These are phyloP conservation scores for Schizopygopsis pylzovi DNA, from an alignment of 2,797 vertebrate species.

Conservation along the genomic window DNA sequence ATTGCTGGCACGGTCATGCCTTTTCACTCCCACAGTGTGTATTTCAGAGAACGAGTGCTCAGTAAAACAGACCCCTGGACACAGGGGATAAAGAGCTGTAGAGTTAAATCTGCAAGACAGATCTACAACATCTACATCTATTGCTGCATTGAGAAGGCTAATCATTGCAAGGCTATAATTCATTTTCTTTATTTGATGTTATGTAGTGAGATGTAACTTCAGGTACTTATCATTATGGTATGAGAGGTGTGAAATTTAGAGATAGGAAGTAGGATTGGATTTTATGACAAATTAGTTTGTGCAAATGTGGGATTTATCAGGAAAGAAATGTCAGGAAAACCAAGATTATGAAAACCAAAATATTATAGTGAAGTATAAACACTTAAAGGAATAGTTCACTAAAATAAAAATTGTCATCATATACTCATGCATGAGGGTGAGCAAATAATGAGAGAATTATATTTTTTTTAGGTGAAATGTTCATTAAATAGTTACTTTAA, in stretches of 20 bases:
- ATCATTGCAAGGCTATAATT: not conserved
- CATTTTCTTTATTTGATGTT: not conserved
- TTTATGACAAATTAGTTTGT: not conserved
- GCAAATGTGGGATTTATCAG: not conserved
- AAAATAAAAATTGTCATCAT: not conserved
- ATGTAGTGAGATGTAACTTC: not conserved
- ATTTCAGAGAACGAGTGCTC: conserved; percentile 44
- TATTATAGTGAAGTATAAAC: not conserved
- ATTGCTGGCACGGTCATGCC: conserved; percentile 83
- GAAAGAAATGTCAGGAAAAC: conserved; percentile 1
- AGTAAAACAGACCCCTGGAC: conserved; percentile 16
- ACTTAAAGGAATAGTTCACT: not conserved
- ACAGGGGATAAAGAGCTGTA: not conserved
- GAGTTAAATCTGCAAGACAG: conserved; percentile 12
- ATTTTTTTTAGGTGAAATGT: not conserved
- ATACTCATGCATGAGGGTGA: not conserved
- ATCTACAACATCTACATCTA: conserved; percentile 4
- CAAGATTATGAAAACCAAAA: not conserved
- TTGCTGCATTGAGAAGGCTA: not conserved
- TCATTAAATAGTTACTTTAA: not conserved
- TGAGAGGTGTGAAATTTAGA: conserved; percentile 7
- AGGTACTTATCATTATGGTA: not conserved
- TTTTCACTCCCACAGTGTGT: conserved; percentile 51
- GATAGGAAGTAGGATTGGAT: conserved; percentile 11
- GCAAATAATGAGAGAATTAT: not conserved